Conservation (phyloP, 2,888 invertebrate species). For the Scaptodrosophila latifasciaeformis region DNA sequence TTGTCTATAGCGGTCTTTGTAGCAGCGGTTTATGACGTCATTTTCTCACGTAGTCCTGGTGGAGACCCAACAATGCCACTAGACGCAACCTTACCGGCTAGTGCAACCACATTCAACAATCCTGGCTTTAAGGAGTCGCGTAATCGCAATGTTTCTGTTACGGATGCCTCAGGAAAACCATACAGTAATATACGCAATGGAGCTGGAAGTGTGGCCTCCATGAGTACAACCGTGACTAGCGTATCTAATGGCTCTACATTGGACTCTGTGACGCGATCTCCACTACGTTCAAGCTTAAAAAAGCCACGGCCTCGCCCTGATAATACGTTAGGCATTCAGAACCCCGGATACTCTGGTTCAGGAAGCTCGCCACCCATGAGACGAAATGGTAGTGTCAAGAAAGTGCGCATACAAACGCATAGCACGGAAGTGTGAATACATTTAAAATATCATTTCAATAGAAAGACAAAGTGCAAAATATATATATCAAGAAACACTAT, state of each 20-base stretch:
- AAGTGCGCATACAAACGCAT: conserved; percentile 93
- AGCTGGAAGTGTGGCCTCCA: conserved; percentile 82
- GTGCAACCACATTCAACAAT: conserved; percentile 88
- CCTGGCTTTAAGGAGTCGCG: conserved; percentile 88
- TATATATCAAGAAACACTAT: conserved; percentile 20
- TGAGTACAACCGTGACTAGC: conserved; percentile 83
- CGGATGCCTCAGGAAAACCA: conserved; percentile 90
- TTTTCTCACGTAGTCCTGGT: conserved; percentile 84
- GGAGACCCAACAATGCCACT: conserved; percentile 86
- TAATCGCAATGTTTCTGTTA: conserved; percentile 81
- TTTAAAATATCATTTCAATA: conserved; percentile 11
- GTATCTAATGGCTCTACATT: conserved; percentile 77
- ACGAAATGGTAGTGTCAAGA: conserved; percentile 90
- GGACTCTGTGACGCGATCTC: conserved; percentile 78
- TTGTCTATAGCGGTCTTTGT: conserved; percentile 85
- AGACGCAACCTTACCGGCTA: conserved; percentile 77
- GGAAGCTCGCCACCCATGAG: conserved; percentile 89
- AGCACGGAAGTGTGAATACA: conserved; percentile 86
- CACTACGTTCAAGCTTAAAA: conserved; percentile 87
- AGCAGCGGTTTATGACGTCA: conserved; percentile 86
- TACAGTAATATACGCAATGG: conserved; percentile 81
- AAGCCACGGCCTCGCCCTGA: conserved; percentile 80
- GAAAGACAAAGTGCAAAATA: conserved; percentile 37
- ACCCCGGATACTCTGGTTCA: conserved; percentile 83
- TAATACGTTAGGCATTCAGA: conserved; percentile 87